Conservation (phyloP, 2,113 vertebrate species). For the Suncus etruscus region DNA sequence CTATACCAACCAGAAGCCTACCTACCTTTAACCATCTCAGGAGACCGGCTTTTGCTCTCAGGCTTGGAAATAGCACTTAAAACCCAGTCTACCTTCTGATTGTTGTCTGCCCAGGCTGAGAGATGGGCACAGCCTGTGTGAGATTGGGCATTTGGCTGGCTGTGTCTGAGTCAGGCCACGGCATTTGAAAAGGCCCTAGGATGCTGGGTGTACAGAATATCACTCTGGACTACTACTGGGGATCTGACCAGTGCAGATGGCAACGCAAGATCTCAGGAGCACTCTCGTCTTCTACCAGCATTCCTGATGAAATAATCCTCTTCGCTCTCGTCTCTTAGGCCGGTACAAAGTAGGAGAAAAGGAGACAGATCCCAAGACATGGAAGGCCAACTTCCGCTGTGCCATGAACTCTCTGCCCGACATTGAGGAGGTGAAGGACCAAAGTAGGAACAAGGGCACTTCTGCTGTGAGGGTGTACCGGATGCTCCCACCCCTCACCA, state of each 20-base stretch:
- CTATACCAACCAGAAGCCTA: background rate
- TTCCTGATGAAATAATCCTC: no score
- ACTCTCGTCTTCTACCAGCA: slow-evolving; percentile 12
- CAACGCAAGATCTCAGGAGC: background rate
- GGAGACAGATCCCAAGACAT: slow-evolving; percentile 95
- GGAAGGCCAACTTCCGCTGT: slow-evolving; percentile 99
- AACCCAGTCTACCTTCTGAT: background rate
- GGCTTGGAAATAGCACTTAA: slow-evolving; percentile 23
- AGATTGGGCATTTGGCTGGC: background rate
- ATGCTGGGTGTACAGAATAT: background rate
- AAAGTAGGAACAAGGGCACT: slow-evolving; percentile 95
- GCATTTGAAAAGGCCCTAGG: background rate
- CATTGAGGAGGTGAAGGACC: slow-evolving; percentile 96
- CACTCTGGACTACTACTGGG: background rate
- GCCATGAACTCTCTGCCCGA: slow-evolving; percentile 99
- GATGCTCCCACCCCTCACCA: slow-evolving; percentile 91
- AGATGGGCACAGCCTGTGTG: background rate
- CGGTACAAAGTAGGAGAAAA: slow-evolving; percentile 91
- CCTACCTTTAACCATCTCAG: background rate
- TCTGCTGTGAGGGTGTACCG: slow-evolving; percentile 94
- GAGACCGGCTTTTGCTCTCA: background rate
- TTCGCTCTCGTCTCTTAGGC: slow-evolving; percentile 85
- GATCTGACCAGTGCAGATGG: background rate
- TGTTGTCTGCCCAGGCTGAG: background rate
- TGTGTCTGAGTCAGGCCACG: background rate